Base-by-base conservation (phyloP, 2,888 invertebrate species). In the Andrena bicolor region DNA sequence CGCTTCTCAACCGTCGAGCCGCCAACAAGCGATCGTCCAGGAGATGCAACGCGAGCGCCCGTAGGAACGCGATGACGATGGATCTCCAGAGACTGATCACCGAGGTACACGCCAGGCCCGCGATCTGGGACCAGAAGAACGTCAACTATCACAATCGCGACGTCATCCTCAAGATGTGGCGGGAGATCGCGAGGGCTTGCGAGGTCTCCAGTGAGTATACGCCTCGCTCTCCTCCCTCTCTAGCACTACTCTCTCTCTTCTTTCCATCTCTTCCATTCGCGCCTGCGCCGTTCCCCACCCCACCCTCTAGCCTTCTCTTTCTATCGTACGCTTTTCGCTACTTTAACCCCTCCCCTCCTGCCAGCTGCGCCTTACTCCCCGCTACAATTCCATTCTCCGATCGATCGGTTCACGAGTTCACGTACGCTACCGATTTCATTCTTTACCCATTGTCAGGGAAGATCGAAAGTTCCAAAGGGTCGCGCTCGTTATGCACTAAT, bases 71-170 rank as follows among this genome's bases (percentile, higher is more conserved):
- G 83, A 88, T 86, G 88, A 88, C 84, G 83, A 91, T 91, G 91
- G 91, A 91, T 80, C 88, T 91, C 49, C 90, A 91, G 83, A 88
- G 88, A 84, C 86, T 91, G 78, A 91, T 91, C 78, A 88, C 77
- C 78, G 91, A 91, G 82, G 91, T 91, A 35, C 90, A 90, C 82
- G 90, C 90, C 20, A 88, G 91, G 70, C 91, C 91, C 56, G 91
- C 91, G 49, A 91, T 91, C 80, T 91, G 91, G 91, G 91, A 91
- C 85, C 91, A 91, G 84, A 91, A 91, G 83, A 91, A 91, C 72
- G 90, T 90, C 80, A 90, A 91, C 86, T 91, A 91, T 80, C 91
- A 91, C 85, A 91, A 91, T 75, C 90, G 91, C 78, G 91, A 91
- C 64, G 89, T 91, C 71, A 91, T 91, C 80, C 81, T 90, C 60